phyloP scores from a whole-genome alignment of 2,888 invertebrate species.

The Esperia sulphurella region DNA sequence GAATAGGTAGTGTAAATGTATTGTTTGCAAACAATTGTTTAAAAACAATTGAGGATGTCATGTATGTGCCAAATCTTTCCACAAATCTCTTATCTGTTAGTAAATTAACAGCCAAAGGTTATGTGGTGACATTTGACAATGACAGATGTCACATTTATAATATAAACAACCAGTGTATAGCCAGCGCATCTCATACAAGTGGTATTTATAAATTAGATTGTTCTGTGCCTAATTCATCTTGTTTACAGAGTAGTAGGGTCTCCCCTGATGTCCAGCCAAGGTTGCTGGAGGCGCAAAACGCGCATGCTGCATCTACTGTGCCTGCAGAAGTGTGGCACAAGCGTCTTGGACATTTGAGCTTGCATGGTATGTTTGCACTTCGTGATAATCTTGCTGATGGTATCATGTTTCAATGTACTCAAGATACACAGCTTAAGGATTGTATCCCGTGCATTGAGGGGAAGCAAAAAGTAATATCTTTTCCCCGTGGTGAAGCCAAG shows the following conservation, averaged over 20 bases:
- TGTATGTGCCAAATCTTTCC: background rate
- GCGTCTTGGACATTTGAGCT: background rate
- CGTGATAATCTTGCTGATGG: background rate
- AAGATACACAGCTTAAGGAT: background rate
- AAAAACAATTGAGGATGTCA: background rate
- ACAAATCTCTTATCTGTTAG: background rate
- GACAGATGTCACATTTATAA: background rate
- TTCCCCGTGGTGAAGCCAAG: background rate
- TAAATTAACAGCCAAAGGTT: background rate
- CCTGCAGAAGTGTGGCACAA: background rate
- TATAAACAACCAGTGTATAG: background rate
- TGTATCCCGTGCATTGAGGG: constrained; percentile 8
- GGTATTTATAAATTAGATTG: background rate
- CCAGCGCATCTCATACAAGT: background rate
- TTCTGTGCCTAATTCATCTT: background rate
- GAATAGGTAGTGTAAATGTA: background rate
- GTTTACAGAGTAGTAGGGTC: background rate
- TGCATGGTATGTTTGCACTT: background rate
- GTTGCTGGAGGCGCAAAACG: background rate
- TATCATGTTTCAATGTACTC: too few relatives aligned
- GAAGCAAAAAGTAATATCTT: constrained; percentile 1
- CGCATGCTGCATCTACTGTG: background rate
- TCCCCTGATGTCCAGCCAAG: too few relatives aligned
- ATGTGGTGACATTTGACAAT: background rate
- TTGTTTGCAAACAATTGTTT: background rate